phyloP scores from a whole-genome alignment of 1,140 invertebrate genomes.

The Diuraphis noxia region DNA sequence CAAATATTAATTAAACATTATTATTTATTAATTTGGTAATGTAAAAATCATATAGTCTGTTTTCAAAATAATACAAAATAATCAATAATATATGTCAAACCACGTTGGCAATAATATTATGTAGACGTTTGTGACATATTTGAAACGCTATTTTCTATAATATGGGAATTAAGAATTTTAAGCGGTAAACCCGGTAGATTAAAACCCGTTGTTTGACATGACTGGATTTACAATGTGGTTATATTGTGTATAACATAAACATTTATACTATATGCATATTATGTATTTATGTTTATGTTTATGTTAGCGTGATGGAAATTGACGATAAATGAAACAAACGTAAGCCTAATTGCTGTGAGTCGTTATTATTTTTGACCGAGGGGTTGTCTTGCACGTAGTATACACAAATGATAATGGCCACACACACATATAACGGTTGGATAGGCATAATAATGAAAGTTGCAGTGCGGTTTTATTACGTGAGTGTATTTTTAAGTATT shows the following conservation, averaged over 20 bases:
- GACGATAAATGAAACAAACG: constrained; percentile 3
- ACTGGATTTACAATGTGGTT: background rate
- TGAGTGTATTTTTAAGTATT: background rate
- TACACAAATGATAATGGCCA: background rate
- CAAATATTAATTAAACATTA: background rate
- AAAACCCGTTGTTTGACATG: background rate
- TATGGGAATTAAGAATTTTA: background rate
- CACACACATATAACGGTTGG: background rate
- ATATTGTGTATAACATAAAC: background rate
- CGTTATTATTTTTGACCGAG: background rate
- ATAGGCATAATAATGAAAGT: constrained; percentile 1
- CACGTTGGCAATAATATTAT: background rate
- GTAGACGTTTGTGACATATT: background rate
- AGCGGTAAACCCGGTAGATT: background rate
- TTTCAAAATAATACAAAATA: background rate
- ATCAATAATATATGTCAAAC: background rate
- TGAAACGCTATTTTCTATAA: background rate
- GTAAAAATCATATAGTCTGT: background rate
- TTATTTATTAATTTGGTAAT: background rate
- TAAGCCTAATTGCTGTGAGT: background rate
- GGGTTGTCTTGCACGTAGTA: background rate
- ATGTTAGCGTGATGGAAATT: background rate
- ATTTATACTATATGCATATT: background rate
- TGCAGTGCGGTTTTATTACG: background rate
- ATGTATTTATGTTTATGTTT: background rate